Evolutionary conservation across 2,113 vertebrate genomes (phyloP).

Genomic region (Rhodinocichla rosea): DNA sequence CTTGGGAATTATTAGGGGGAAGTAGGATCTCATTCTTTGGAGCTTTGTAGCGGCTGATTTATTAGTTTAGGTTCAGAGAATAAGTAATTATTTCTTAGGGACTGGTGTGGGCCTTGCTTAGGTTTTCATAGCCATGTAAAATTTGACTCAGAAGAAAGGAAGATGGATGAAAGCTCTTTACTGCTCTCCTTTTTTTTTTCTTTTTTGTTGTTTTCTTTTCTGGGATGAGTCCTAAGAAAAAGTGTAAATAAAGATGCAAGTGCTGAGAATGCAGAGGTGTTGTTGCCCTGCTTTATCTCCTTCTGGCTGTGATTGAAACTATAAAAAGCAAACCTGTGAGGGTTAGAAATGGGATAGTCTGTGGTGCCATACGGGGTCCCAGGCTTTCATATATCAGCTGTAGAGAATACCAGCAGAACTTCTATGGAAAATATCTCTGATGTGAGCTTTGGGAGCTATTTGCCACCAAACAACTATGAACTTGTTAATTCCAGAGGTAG

Average conservation of each 20-base stretch:
- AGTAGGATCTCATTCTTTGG: background rate
- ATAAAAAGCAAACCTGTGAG: background rate
- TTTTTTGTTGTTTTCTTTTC: background rate
- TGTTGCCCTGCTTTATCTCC: background rate
- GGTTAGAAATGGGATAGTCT: background rate
- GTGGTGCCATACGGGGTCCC: fast-evolving
- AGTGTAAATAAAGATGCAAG: background rate
- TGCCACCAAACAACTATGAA: background rate
- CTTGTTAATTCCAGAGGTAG: background rate
- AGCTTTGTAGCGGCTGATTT: background rate
- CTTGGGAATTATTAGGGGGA: background rate
- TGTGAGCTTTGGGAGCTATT: background rate
- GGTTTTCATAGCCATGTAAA: background rate
- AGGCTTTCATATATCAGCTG: background rate
- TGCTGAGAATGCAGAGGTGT: background rate
- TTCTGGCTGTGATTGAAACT: background rate
- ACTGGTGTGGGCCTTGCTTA: background rate
- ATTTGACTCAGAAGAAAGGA: background rate
- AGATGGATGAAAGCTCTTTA: background rate
- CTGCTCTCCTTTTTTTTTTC: background rate
- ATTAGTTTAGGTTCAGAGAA: background rate
- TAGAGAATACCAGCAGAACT: background rate
- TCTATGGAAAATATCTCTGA: background rate
- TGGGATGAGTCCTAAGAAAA: background rate
- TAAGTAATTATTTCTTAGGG: background rate